phyloP scores from a whole-genome alignment of 2,797 vertebrate genomes.

The Hemitrygon akajei region DNA sequence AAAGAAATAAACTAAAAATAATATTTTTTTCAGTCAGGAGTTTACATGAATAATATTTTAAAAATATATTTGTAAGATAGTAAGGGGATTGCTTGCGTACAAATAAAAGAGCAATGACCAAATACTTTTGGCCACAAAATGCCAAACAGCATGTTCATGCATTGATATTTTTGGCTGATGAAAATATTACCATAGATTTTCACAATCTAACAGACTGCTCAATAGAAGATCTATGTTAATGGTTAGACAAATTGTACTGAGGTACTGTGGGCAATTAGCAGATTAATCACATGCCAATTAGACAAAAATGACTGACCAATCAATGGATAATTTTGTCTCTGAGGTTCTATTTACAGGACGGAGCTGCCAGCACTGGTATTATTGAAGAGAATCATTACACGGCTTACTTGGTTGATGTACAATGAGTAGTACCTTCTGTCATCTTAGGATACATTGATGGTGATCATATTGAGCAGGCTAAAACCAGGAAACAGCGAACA shows the following conservation, averaged over 20 bases:
- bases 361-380: background rate
- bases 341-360: background rate
- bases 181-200: background rate
- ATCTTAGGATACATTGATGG: background rate
- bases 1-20: background rate
- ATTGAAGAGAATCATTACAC: background rate
- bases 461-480: background rate
- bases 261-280: background rate
- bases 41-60: background rate
- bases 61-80: no score
- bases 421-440: background rate
- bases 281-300: background rate
- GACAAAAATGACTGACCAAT: background rate
- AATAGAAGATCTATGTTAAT: background rate
- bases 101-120: background rate
- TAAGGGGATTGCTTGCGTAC: background rate
- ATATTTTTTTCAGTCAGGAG: background rate
- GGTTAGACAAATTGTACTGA: background rate
- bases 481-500: background rate
- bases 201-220: background rate
- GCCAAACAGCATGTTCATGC: background rate
- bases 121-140: background rate
- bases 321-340: background rate
- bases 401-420: no score
- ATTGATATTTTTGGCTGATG: background rate